Evolutionary conservation across 2,797 vertebrate genomes (phyloP).

Genomic region (Peromyscus aztecus): DNA sequence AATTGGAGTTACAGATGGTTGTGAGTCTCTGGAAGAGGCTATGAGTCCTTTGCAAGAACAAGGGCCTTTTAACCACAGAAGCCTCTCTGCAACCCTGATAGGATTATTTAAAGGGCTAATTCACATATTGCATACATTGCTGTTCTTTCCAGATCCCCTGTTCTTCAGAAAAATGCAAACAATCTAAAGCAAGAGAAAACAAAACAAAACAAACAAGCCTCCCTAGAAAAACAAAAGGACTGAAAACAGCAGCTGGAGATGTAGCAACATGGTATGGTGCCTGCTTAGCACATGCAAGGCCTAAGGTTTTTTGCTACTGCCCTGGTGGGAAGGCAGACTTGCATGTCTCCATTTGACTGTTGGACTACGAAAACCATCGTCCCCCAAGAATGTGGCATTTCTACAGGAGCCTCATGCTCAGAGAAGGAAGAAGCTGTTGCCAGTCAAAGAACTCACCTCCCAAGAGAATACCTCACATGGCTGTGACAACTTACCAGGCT

Average conservation of each 20-base stretch:
- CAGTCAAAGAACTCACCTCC: background rate
- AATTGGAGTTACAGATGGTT: background rate
- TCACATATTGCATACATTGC: background rate
- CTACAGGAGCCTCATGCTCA: background rate
- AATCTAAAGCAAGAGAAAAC: background rate
- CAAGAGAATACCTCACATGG: background rate
- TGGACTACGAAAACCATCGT: background rate
- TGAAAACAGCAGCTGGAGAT: background rate
- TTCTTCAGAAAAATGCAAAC: background rate
- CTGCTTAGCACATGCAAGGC: background rate
- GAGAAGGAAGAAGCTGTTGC: background rate
- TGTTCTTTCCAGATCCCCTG: background rate
- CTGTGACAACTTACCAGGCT: background rate
- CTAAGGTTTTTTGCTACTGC: too few species aligned
- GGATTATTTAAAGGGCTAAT: background rate
- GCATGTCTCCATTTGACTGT: background rate
- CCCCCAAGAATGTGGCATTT: background rate
- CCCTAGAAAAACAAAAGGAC: background rate
- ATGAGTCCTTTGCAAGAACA: background rate
- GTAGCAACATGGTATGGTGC: too few species aligned
- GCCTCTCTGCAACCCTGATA: background rate
- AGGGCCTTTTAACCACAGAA: background rate
- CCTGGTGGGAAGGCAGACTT: background rate
- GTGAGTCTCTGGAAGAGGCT: background rate
- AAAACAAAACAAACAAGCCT: background rate